phyloP scores from a whole-genome alignment of 1,140 invertebrate species.

The Cepaea nemoralis region DNA sequence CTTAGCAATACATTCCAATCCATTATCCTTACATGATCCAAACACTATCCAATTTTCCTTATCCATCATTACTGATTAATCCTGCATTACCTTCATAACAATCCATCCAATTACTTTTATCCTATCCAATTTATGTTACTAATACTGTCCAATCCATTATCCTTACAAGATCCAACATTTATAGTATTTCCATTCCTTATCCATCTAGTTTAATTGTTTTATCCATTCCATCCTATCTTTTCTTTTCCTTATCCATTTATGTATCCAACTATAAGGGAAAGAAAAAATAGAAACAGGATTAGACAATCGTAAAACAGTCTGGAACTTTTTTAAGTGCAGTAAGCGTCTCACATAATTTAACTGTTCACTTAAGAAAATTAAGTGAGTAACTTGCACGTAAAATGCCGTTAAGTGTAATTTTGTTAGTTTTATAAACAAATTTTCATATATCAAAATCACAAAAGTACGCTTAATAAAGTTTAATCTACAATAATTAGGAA shows the following conservation, averaged over 20 bases:
- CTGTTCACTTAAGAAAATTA: not conserved
- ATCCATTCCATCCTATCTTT: constrained; percentile 12
- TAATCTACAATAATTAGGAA: no score
- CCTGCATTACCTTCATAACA: not conserved
- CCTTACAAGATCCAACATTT: constrained; percentile 2
- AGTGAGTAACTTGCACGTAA: no score
- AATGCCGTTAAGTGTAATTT: no score
- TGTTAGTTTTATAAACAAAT: no score
- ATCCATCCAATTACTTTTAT: not conserved
- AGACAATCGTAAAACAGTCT: not conserved
- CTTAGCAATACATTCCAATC: no score
- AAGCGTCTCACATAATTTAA: not conserved
- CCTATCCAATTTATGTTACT: not conserved
- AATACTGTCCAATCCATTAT: not conserved
- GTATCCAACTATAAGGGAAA: constrained; percentile 23
- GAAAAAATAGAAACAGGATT: constrained; percentile 10
- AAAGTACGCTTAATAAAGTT: no score
- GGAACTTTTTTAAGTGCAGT: not conserved
- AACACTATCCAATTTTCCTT: no score
- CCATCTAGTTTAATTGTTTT: not conserved
- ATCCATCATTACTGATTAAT: no score
- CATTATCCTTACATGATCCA: no score
- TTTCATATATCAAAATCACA: no score
- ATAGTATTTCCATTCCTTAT: constrained; percentile 1
- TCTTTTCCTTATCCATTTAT: constrained; percentile 15